Evolutionary conservation across 2,888 invertebrate species (phyloP), one percentile per base, ranked within the genome.

Genomic region (Melanchra persicariae): DNA sequence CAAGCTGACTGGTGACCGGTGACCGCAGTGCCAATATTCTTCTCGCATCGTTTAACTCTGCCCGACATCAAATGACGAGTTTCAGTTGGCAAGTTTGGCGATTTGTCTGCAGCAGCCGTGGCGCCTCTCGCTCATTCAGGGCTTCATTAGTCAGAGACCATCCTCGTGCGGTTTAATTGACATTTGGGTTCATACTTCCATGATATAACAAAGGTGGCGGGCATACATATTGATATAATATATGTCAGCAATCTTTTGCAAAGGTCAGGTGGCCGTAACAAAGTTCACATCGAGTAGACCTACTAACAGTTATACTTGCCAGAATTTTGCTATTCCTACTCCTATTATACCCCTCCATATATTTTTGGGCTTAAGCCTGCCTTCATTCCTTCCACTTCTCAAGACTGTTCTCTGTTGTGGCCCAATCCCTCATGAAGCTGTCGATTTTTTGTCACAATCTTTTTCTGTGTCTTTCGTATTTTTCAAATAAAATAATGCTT

Each of bases 11-110:
- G 47, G 52, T 52, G 52, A 47, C 22, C 34, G 34, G 24, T 57
- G 37, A 26, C 60, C 47, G 17, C 47, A 34, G 45, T 77, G 72
- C 73, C 73, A 74, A 74, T 74, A 74, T 78, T 59, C 40, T 77
- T 77, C 73, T 34, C 58, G 71, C 52, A 22, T 71, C 45, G 52
- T 77, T 70, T 77, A 54, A 43, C 59, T 12, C n/a, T 47, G 24
- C 15, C 37, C 19, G 54, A 52, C 47, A 43, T 47, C 26, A 45
- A 77, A 54, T 52, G 37, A 54, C 15, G 12, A 70, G 30, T 34
- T 54, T 37, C 34, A 67, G 45, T 47, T 49, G 57, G 77, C 70
- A 47, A 47, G 45, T 54, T 19, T 15, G 37, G 58, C 40, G 19
- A 77, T 70, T 72, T 34, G 15, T 54, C 47, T 71, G 17, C 8